Conservation (phyloP, 1,140 invertebrate species). For the Ganaspis sp. region DNA sequence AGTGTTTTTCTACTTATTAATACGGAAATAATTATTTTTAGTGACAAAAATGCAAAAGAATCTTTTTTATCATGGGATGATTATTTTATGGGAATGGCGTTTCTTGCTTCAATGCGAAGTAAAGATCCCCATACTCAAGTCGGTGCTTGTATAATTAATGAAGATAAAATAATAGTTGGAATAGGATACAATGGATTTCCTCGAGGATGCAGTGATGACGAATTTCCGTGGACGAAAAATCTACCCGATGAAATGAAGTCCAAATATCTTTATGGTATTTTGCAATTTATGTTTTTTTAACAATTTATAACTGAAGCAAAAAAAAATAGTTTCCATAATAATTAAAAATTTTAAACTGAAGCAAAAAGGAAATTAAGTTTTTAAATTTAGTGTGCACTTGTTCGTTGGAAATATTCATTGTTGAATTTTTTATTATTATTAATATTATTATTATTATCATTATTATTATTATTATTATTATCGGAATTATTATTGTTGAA, state of each 20-base stretch:
- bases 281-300: background rate
- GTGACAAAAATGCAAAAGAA: slow-evolving; percentile 72
- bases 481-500: no score
- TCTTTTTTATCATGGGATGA: slow-evolving; percentile 84
- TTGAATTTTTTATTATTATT: no score
- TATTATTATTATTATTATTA: no score
- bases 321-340: background rate
- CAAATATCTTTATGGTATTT: slow-evolving; percentile 90
- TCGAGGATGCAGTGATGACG: slow-evolving; percentile 89
- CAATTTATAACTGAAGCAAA: no score
- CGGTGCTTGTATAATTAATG: slow-evolving; percentile 94
- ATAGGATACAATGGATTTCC: slow-evolving; percentile 99
- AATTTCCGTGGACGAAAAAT: slow-evolving; percentile 90
- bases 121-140: slow-evolving; percentile 96
- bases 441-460: no score
- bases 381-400: no score
- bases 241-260: slow-evolving; percentile 79
- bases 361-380: no score
- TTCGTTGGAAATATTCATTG: no score
- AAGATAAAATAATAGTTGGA: slow-evolving; percentile 91
- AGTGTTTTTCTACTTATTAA: no score
- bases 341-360: slow-evolving; percentile 25
- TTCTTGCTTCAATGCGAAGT: slow-evolving; percentile 91
- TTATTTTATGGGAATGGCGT: slow-evolving; percentile 94
- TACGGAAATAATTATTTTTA: slow-evolving; percentile 53